A percentile compares a stretch with the other conserved stretches of the same genome.
These are phyloP conservation scores for Globicephala melas DNA, from an alignment of 2,113 vertebrate species.

Conservation along the genomic window DNA sequence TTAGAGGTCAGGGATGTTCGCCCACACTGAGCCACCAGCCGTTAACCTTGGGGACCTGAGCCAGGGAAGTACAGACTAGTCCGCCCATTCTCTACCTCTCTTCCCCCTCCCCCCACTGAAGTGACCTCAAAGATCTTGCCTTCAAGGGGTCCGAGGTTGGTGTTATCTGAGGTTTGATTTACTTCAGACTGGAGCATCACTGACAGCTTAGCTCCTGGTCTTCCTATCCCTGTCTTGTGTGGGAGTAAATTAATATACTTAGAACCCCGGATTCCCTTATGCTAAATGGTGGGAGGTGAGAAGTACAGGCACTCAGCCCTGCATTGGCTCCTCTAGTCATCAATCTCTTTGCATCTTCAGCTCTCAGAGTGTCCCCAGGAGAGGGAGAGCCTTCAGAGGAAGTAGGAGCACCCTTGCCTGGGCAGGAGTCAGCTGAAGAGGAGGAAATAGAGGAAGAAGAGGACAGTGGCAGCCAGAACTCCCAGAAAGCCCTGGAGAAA, in stretches of 20 bases:
- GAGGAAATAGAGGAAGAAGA: conserved; percentile 61
- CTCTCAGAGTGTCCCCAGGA: conserved; percentile 18
- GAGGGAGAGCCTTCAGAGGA: conserved; percentile 52
- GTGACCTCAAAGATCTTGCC: not conserved
- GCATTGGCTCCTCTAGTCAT: not conserved
- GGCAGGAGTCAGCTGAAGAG: conserved; percentile 46
- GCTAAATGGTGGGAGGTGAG: not conserved
- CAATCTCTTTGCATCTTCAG: conserved; percentile 45
- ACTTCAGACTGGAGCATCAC: not conserved
- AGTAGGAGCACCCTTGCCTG: not conserved
- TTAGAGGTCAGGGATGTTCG: not conserved
- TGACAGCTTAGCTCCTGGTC: not conserved
- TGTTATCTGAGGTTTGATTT: not conserved
- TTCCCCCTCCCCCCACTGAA: not conserved
- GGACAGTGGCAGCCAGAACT: conserved; percentile 30
- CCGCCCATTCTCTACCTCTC: not conserved
- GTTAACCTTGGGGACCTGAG: not conserved
- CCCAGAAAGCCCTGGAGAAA: conserved; percentile 51
- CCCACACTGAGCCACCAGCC: not conserved
- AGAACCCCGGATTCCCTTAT: not conserved
- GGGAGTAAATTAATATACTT: not conserved
- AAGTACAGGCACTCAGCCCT: not conserved
- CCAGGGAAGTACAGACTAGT: not conserved
- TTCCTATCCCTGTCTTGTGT: not conserved
- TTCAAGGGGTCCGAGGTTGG: not conserved